phyloP scores from a whole-genome alignment of 2,113 vertebrate genomes.

The Sphaerodactylus townsendi region DNA sequence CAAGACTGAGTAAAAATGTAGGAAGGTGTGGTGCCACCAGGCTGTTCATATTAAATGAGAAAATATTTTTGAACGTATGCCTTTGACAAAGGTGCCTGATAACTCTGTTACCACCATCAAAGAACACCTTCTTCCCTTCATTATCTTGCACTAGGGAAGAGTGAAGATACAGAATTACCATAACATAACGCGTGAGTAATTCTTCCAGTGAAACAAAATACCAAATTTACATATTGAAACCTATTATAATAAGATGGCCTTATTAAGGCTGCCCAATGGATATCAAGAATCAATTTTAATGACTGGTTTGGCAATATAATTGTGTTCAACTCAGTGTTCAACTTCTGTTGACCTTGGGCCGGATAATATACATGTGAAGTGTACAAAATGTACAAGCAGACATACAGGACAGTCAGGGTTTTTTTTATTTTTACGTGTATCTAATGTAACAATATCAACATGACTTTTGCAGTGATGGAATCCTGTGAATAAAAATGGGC shows the following conservation, averaged over 20 bases:
- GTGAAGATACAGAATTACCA: background rate
- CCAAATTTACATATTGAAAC: background rate
- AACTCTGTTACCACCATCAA: background rate
- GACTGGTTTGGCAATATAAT: background rate
- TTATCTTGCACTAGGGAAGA: background rate
- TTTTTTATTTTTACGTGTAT: slow-evolving; percentile 39
- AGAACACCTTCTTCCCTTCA: background rate
- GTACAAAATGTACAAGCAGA: slow-evolving; percentile 17
- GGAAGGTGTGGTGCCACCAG: too few relatives aligned
- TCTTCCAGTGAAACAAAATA: background rate
- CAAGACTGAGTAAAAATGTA: too few relatives aligned
- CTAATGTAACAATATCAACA: slow-evolving; percentile 5
- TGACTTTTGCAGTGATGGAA: slow-evolving; percentile 7
- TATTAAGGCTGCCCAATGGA: background rate
- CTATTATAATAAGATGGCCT: background rate
- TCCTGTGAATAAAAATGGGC: background rate
- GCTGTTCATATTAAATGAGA: too few relatives aligned
- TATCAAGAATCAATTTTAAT: background rate
- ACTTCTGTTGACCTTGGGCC: slow-evolving; percentile 2
- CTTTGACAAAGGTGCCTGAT: too few relatives aligned
- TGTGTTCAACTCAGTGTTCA: background rate
- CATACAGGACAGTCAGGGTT: slow-evolving; percentile 14
- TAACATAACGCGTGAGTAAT: background rate
- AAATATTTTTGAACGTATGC: too few relatives aligned
- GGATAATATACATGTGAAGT: background rate